Base-by-base conservation (phyloP, 23 tunicate species). In the Trididemnum clinides region DNA sequence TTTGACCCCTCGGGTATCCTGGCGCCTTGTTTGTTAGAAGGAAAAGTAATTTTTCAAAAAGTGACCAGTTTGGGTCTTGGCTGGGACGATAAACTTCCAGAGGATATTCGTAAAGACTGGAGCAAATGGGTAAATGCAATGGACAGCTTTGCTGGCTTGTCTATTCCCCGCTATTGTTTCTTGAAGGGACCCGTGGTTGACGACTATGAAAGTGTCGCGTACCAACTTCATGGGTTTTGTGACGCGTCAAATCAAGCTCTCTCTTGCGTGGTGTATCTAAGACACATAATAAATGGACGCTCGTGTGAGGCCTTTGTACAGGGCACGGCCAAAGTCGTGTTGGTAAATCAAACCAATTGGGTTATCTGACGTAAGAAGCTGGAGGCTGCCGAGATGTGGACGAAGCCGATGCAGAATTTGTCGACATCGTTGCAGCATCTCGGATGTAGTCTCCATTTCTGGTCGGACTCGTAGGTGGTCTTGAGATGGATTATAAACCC, bases 201-300 rank as follows among this genome's bases (percentile, higher is more conserved):
- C 3, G 3, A 5, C 23, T 19, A 59, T 3, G 66, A n/a, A 3
- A n/a, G 25, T 10, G 25, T 59, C 5, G 66, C 21, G 6, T 66
- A 66, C n/a, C 37, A 66, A 66, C 37, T 66, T 28, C 37, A 66
- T 66, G 75, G 75, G 12, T 66, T 66, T 66, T 66, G 75, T 32
- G 37, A 66, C n/a, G 75, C 75, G 6, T 66, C 75, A 32, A 66
- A 66, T 31, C 6, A 31, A 29, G 37, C 75, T 10, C 37, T 74
- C 57, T 74, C 58, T 44, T 74, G 80, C 57, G 58, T 74, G 28
- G 57, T 74, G 12, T 38, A 74, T 25, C 38, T 74, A 57, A 38
- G 57, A 21, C 28, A 19, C 26, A 35, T 74, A 10, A 57, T 74
- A n/a, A 59, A 59, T n/a, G 66, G 66, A n/a, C 66, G n/a, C n/a